phyloP scores from a whole-genome alignment of 2,113 vertebrate genomes.

The Microcebus murinus region DNA sequence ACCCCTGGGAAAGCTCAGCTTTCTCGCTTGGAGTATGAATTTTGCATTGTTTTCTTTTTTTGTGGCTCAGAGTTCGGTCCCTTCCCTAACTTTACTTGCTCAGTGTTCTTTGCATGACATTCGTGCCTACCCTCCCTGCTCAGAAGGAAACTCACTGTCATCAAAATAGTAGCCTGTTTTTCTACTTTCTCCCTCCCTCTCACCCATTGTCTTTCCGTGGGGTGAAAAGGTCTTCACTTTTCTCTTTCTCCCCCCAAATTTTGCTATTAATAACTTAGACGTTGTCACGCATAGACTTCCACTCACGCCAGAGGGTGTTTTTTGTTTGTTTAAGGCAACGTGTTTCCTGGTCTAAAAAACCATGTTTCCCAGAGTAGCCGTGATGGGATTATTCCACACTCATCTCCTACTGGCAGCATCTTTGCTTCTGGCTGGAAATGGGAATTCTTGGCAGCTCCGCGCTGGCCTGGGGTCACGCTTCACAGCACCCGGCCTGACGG shows the following conservation, averaged over 20 bases:
- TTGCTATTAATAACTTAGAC: conserved; percentile 76
- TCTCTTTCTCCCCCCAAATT: conserved; percentile 60
- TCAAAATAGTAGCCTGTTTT: conserved; percentile 64
- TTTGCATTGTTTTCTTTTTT: not conserved
- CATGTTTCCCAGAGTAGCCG: not conserved
- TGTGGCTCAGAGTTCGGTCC: rapidly evolving
- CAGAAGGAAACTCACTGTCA: conserved; percentile 34
- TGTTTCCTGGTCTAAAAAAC: conserved; percentile 67
- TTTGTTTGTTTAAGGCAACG: conserved; percentile 72
- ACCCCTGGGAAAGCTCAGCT: not conserved
- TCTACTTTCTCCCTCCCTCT: conserved; percentile 75
- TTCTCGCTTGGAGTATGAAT: not conserved
- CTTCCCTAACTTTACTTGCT: not conserved
- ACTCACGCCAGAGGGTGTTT: not conserved
- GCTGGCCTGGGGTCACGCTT: not conserved
- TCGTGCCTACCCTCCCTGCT: not conserved
- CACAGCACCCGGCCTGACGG: rapidly evolving
- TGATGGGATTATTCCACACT: conserved; percentile 60
- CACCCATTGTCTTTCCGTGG: conserved; percentile 70
- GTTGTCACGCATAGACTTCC: conserved; percentile 72
- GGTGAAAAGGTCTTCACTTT: conserved; percentile 76
- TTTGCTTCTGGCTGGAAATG: not conserved
- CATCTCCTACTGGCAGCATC: not conserved
- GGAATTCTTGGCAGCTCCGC: not conserved
- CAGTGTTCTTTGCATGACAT: not conserved